Conservation (phyloP, 2,797 vertebrate genomes). For the Poliocrania exsul region DNA sequence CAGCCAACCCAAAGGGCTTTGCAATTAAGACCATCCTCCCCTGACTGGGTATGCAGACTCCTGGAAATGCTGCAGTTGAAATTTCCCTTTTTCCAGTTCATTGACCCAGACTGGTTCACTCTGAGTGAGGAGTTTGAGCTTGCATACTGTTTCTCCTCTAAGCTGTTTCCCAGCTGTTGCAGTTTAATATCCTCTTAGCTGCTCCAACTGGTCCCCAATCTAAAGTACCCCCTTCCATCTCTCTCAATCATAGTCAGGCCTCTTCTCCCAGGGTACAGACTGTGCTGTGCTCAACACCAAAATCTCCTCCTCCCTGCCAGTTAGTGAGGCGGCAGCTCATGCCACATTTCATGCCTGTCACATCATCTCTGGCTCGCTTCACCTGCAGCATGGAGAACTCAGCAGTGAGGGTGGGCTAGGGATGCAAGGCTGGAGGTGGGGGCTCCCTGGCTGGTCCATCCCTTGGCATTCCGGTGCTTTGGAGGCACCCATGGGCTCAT, state of each 20-base stretch:
- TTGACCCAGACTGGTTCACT: not conserved
- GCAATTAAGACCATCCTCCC: not conserved
- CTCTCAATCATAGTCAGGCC: not conserved
- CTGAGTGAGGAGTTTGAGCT: not conserved
- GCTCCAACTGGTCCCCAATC: not conserved
- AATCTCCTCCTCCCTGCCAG: not conserved
- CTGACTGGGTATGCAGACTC: not conserved
- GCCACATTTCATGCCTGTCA: not conserved
- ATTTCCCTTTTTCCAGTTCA: not conserved
- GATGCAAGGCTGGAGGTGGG: not conserved
- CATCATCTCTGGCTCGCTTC: not conserved
- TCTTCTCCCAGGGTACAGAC: not conserved
- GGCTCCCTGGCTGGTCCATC: not conserved
- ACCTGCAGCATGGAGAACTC: not conserved
- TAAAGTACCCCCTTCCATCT: not conserved
- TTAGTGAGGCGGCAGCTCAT: not conserved
- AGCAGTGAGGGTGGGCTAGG: not conserved
- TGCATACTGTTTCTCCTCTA: not conserved
- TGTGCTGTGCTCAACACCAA: not conserved
- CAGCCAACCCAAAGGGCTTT: not conserved
- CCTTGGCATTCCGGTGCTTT: accelerated
- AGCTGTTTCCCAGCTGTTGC: not conserved
- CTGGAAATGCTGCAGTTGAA: not conserved
- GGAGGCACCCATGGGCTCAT: not conserved
- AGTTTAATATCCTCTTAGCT: not conserved